Evolutionary conservation across 1,140 invertebrate genomes (phyloP), one percentile per base, ranked within the genome.

Genomic region (Hylyphantes graminicola): DNA sequence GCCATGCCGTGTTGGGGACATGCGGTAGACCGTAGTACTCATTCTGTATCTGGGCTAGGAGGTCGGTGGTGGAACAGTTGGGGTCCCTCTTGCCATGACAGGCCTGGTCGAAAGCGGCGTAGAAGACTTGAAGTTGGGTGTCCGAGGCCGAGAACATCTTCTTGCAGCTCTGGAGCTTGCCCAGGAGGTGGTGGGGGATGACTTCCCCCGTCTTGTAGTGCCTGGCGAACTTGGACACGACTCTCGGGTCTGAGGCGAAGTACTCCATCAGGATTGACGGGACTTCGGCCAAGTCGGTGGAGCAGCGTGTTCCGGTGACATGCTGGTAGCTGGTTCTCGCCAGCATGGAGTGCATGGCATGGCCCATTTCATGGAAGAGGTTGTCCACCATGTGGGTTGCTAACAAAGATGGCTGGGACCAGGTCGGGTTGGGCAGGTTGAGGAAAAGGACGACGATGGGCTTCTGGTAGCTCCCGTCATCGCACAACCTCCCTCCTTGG

Each of bases 271-370:
- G 91, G 84, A 99, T 94, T 68, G 97, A 98, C 48, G 98, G 98
- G 53, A 99, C 96, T 92, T 99, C 98, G 7, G 98, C 98, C 89
- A 99, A 96, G 91, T 99, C 98, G 8, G 98, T 98, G 57, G 95
- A 94, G 89, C 97, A 99, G 85, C 98, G 92, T 0, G 98, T 99
- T 84, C 97, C 98, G 48, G 97, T 96, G 17, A 99, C 96, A 90
- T 99, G 98, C 90, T 99, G 98, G 91, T 98, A 97, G 81, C 93
- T 92, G 0, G 98, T 98, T 86, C 96, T 92, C 9, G 95, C 98
- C 74, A 99, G 89, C 97, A 99, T 99, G 7, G 98, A 99, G 90
- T 99, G 98, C 92, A 99, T 94, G 8, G 98, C 98, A 91, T 99
- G 98, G 0, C 98, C 98, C 94, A 99, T 96, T 92, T 99, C 98